These are phyloP conservation scores for Catagonus wagneri DNA, from an alignment of 2,113 vertebrate genomes.

Conservation along the genomic window DNA sequence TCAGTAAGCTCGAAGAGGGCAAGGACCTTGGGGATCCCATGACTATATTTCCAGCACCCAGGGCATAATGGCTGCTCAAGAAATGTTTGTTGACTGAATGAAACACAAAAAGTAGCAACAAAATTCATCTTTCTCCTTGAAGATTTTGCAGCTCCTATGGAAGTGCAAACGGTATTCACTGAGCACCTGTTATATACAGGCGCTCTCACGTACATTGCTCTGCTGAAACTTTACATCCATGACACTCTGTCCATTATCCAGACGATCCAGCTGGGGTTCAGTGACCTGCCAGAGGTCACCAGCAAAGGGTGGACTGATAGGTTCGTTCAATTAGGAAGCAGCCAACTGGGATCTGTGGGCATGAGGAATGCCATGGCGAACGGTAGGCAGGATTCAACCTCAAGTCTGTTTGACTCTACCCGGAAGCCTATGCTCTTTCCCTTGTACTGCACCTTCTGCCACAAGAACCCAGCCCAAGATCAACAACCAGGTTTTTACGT, in stretches of 20 bases:
- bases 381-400: not conserved
- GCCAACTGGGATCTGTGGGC: not conserved
- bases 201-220: not conserved
- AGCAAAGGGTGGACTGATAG: not conserved
- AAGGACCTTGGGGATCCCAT: not conserved
- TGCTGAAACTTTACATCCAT: not conserved
- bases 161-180: slow-evolving; percentile 6
- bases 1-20: not conserved
- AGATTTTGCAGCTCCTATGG: not conserved
- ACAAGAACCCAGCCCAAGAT: not conserved
- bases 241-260: not conserved
- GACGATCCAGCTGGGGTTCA: not conserved
- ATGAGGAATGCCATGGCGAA: not conserved
- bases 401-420: not conserved
- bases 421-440: not conserved
- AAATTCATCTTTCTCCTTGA: not conserved
- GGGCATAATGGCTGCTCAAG: not conserved
- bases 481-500: not conserved
- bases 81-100: not conserved
- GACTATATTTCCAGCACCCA: not conserved
- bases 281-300: not conserved
- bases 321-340: not conserved
- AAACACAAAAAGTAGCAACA: not conserved
- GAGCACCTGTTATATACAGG: not conserved
- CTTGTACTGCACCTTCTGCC: not conserved